Conservation (phyloP, 2,888 invertebrate species). For the Cerastis rubricosa region DNA sequence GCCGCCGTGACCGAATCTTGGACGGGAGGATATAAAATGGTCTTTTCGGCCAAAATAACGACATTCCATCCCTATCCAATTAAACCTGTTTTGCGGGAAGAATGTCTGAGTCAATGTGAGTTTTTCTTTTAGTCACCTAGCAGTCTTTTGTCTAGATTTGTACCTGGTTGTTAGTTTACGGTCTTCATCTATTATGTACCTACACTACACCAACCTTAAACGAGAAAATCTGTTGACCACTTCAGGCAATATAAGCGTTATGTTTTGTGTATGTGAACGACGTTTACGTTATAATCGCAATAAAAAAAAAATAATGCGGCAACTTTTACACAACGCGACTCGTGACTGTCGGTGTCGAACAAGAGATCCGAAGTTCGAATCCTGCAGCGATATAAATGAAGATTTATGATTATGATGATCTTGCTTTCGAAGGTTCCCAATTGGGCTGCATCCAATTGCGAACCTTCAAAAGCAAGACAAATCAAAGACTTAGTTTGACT, state of each 20-base stretch:
- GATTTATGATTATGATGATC: too few relatives aligned
- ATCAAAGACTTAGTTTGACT: neutral
- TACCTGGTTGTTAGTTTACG: neutral
- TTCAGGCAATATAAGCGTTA: neutral
- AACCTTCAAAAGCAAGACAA: neutral
- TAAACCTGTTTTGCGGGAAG: neutral
- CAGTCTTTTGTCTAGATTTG: neutral
- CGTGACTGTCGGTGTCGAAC: neutral
- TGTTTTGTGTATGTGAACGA: neutral
- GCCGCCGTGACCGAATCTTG: neutral
- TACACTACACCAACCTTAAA: neutral
- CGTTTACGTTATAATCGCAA: too few relatives aligned
- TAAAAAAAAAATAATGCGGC: too few relatives aligned
- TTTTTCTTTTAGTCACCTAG: neutral
- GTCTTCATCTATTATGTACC: neutral
- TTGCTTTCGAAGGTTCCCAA: too few relatives aligned
- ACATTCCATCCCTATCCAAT: neutral
- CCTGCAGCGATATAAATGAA: neutral
- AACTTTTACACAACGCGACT: neutral
- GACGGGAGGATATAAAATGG: too few relatives aligned
- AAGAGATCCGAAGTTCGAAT: constrained; percentile 4
- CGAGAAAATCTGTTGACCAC: neutral
- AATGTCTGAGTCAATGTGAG: neutral
- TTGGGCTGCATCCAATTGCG: neutral
- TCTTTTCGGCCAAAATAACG: too few relatives aligned